Base-by-base conservation (phyloP, 2,797 vertebrate genomes). In the Acridotheres tristis region DNA sequence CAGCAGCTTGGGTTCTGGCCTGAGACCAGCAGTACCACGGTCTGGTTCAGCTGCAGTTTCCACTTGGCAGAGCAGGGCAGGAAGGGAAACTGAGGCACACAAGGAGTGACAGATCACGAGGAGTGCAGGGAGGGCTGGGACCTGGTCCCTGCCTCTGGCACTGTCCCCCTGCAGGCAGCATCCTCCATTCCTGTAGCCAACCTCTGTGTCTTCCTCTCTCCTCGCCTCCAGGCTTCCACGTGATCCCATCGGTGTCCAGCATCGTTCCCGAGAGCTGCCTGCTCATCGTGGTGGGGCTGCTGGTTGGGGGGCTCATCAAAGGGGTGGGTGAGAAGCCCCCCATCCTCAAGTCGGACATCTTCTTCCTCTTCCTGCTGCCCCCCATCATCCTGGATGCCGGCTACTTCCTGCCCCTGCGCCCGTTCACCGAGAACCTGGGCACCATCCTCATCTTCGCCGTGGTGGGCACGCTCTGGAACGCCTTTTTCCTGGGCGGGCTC, bases 211-310 rank as follows among this genome's bases (percentile, higher is more conserved):
- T 63, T 19, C 14, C 75, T 94, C n/a, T 16, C 75, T 93, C 59
- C 61, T 93, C 16, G 16, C 78, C 85, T 94, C 20, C 97, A 99
- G 99, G 99, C 50, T 99, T 99, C 97, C 99, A 99, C 5, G 98
- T 99, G 93, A 98, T 99, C 75, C 99, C 99, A 2, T 98, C 98
- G 0, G 95, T 99, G 95, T 99, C 99, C 19, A 96, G 59, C 92
- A 99, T 99, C 5, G 99, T 99, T n/a, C 99, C 99, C 0, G 99
- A 99, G 97, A 99, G 99, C 98, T 99, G 99, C 97, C 98, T 99
- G 94, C 97, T 99, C 92, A 99, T 99, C 18, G 98, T 98, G 65
- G 99, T 99, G 93, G 99, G 99, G 57, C 98, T 99, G 48, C 95
- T 99, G 86, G 98, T 99, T 1, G 99, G 99, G 9, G 99, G 99